Evolutionary conservation across 2,797 vertebrate species (phyloP).

Genomic region (Nasua narica): DNA sequence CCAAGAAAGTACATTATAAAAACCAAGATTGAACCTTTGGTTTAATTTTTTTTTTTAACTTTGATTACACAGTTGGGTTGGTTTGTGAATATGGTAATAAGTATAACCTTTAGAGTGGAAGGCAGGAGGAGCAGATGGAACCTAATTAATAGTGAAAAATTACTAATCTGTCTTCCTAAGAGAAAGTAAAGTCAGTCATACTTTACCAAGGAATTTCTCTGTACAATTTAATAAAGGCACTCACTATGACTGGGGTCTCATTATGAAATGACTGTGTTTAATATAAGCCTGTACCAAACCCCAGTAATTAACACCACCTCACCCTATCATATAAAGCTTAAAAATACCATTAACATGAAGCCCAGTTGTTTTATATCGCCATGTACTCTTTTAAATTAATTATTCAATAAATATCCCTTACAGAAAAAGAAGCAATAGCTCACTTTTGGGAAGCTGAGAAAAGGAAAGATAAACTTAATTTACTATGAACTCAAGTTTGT

Average conservation of each 20-base stretch:
- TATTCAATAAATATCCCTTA: constrained; percentile 60
- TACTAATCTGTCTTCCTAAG: constrained; percentile 82
- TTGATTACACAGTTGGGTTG: constrained; percentile 85
- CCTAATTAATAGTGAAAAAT: constrained; percentile 86
- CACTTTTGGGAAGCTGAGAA: neutral
- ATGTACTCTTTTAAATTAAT: constrained; percentile 35
- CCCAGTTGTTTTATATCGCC: neutral
- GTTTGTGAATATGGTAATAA: constrained; percentile 88
- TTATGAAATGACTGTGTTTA: constrained; percentile 60
- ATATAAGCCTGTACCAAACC: constrained; percentile 34
- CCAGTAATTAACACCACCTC: constrained; percentile 57
- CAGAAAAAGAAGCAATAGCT: constrained; percentile 45
- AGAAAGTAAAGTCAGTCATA: constrained; percentile 71
- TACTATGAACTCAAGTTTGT: constrained; percentile 27
- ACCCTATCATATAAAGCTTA: constrained; percentile 33
- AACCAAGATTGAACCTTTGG: constrained; percentile 73
- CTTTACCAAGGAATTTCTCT: constrained; percentile 75
- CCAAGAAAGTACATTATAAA: constrained; percentile 64
- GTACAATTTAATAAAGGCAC: constrained; percentile 75
- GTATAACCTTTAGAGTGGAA: constrained; percentile 88
- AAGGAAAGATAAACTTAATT: constrained; percentile 43
- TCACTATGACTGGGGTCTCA: constrained; percentile 28
- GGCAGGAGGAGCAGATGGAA: constrained; percentile 82
- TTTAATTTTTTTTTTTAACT: constrained; percentile 71
- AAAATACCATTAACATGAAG: constrained; percentile 24